These are phyloP conservation scores for Frieseomelitta varia DNA, from an alignment of 1,140 invertebrate genomes.

Conservation along the genomic window DNA sequence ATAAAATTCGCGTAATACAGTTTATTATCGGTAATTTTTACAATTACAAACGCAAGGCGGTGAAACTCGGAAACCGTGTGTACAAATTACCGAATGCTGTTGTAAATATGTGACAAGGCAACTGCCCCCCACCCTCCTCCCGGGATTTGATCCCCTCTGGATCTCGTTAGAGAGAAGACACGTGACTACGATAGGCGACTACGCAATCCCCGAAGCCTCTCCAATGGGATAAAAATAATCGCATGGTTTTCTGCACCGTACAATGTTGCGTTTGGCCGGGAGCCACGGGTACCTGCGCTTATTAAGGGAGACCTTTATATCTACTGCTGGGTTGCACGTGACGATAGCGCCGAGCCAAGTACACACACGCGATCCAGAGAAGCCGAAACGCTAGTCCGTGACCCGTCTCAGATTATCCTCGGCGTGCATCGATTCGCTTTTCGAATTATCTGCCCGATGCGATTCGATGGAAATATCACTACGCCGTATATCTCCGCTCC, in stretches of 20 bases:
- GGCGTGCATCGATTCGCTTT: constrained; percentile 14
- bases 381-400: constrained; percentile 26
- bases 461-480: neutral
- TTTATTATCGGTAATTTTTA: neutral
- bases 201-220: constrained; percentile 28
- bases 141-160: neutral
- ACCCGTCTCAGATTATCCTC: constrained; percentile 28
- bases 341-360: constrained; percentile 22
- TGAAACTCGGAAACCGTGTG: no score
- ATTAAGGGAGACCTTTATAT: constrained; percentile 42
- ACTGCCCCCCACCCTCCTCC: neutral
- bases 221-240: constrained; percentile 41
- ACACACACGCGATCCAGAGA: constrained; percentile 33
- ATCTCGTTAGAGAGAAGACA: constrained; percentile 14
- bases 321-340: constrained; percentile 26
- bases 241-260: constrained; percentile 9
- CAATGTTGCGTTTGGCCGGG: constrained; percentile 29
- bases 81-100: neutral
- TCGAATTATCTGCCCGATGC: neutral
- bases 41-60: no score
- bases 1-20: neutral
- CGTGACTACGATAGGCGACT: constrained; percentile 18
- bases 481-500: neutral
- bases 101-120: neutral
- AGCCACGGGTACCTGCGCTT: constrained; percentile 40